Evolutionary conservation across 2,797 vertebrate species (phyloP).

Genomic region (Aythya fuligula): DNA sequence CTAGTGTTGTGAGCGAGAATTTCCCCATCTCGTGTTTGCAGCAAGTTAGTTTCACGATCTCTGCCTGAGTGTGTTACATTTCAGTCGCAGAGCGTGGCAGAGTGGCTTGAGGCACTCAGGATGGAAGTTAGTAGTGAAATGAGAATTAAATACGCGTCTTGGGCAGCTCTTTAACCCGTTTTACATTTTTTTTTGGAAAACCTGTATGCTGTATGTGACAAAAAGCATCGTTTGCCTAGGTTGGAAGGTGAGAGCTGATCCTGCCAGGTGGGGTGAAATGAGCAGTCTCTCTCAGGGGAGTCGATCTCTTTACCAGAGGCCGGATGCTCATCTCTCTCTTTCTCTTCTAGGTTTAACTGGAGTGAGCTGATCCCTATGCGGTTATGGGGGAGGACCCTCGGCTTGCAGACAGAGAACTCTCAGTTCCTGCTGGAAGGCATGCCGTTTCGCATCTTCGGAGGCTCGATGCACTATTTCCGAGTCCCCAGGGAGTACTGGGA

Average conservation of each 20-base stretch:
- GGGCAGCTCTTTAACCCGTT: not conserved
- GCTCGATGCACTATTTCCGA: conserved; percentile 93
- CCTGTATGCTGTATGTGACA: accelerated
- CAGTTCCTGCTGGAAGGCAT: conserved; percentile 87
- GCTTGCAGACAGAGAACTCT: conserved; percentile 79
- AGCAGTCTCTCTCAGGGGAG: not conserved
- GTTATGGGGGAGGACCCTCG: conserved; percentile 78
- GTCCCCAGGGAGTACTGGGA: conserved; percentile 91
- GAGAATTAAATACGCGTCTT: not conserved
- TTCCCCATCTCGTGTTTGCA: not conserved
- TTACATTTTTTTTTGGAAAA: not conserved
- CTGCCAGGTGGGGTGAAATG: not conserved
- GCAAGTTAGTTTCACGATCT: not conserved
- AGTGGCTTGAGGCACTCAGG: not conserved
- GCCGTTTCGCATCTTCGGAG: conserved; percentile 86
- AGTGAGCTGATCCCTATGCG: conserved; percentile 57
- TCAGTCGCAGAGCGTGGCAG: accelerated
- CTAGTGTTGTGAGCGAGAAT: not conserved
- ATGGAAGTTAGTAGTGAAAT: not conserved
- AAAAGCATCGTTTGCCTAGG: not conserved
- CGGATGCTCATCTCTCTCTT: not conserved
- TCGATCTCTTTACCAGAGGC: not conserved
- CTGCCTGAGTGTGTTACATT: not conserved
- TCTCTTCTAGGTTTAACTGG: conserved; percentile 71
- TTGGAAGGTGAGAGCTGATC: not conserved